Percentiles rank a stretch among this genome's conserved stretches.
Conservation (phyloP, 2,113 vertebrate genomes). For the Nothoprocta perdicaria region DNA sequence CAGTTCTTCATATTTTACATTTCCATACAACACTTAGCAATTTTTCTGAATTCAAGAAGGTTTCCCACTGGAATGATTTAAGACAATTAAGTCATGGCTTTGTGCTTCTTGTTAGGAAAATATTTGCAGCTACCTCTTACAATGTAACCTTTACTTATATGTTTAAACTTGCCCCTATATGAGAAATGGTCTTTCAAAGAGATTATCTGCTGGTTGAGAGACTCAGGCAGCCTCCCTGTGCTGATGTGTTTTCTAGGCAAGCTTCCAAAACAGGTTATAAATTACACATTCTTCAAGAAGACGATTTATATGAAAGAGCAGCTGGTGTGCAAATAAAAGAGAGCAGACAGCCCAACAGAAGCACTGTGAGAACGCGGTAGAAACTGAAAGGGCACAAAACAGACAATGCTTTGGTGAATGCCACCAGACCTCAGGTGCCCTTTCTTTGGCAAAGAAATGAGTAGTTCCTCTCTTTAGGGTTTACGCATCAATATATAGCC, state of each 20-base stretch:
- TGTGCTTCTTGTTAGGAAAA: neutral
- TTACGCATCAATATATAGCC: neutral
- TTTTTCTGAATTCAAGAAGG: neutral
- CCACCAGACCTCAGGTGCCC: neutral
- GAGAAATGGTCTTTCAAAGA: neutral
- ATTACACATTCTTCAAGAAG: neutral
- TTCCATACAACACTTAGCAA: neutral
- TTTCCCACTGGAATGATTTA: neutral
- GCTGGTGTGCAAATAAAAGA: neutral
- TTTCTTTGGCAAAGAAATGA: neutral
- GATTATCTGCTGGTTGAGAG: neutral
- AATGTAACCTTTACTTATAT: neutral
- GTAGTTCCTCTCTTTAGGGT: neutral
- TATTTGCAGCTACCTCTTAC: neutral
- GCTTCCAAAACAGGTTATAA: slow-evolving; percentile 11
- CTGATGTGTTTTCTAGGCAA: neutral
- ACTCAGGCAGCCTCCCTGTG: neutral
- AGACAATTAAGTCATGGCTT: neutral
- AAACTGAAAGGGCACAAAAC: neutral
- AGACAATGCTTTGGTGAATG: neutral
- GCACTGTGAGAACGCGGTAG: neutral
- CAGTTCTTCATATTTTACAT: neutral
- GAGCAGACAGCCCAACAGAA: neutral
- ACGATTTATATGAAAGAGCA: neutral
- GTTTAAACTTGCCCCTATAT: neutral